Conservation (phyloP, 2,797 vertebrate species). For the Gymnoscopelus microlampas region DNA sequence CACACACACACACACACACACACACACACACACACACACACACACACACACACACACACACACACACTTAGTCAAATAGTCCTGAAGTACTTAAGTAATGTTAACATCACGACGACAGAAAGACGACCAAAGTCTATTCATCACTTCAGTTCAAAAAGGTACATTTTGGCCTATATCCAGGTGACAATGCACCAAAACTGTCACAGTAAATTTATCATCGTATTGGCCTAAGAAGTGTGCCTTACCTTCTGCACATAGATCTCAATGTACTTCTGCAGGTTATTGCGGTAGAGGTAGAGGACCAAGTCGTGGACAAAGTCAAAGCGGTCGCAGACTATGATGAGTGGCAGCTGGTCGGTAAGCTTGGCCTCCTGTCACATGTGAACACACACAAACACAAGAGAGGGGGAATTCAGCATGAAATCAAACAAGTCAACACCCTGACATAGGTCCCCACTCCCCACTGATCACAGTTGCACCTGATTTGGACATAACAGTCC, state of each 20-base stretch:
- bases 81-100: too few relatives aligned
- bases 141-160: too few relatives aligned
- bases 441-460: constrained; percentile 3
- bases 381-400: constrained; percentile 49
- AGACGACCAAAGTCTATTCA: too few relatives aligned
- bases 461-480: constrained; percentile 39
- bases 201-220: too few relatives aligned
- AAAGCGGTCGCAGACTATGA: constrained; percentile 98
- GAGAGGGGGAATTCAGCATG: constrained; percentile 25
- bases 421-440: neutral
- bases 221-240: neutral
- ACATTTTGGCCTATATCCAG: too few relatives aligned
- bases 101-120: too few relatives aligned
- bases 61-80: neutral
- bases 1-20: constrained; percentile 1
- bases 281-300: constrained; percentile 98
- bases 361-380: constrained; percentile 94
- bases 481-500: neutral
- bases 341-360: constrained; percentile 97
- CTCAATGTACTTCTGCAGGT: constrained; percentile 98
- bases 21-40: constrained; percentile 1
- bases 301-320: constrained; percentile 99
- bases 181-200: neutral
- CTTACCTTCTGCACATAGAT: constrained; percentile 99
- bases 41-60: constrained; percentile 1